Evolutionary conservation across 2,888 invertebrate species (phyloP).

Genomic region (Lycophotia porphyrea): DNA sequence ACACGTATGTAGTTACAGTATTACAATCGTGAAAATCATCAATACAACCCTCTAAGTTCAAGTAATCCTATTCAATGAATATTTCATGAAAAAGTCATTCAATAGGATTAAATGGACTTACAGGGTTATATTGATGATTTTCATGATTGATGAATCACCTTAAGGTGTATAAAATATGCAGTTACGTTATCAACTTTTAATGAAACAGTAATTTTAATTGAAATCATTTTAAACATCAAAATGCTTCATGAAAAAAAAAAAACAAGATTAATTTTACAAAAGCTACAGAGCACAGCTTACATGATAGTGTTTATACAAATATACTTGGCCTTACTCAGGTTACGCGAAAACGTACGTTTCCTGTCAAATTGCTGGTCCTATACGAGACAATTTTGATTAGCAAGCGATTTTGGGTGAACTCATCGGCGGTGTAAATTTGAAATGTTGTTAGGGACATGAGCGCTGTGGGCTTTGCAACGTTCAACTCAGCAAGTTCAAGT

Average conservation of each 20-base stretch:
- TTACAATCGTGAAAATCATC: too few relatives aligned
- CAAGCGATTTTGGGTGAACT: constrained; percentile 62
- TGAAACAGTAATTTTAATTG: neutral
- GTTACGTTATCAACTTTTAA: neutral
- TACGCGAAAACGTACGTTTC: constrained; percentile 24
- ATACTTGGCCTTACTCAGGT: constrained; percentile 57
- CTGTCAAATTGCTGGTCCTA: constrained; percentile 58
- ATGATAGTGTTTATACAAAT: constrained; percentile 57
- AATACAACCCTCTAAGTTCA: too few relatives aligned
- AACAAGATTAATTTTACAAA: constrained; percentile 53
- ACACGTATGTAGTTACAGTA: too few relatives aligned
- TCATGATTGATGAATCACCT: too few relatives aligned
- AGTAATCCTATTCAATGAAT: too few relatives aligned
- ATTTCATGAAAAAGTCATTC: too few relatives aligned
- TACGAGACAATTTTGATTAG: constrained; percentile 60
- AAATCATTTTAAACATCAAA: neutral
- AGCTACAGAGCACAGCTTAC: constrained; percentile 58
- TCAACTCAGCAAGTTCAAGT: too few relatives aligned
- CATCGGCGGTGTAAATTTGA: constrained; percentile 2
- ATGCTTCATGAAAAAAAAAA: neutral
- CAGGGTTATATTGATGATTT: too few relatives aligned
- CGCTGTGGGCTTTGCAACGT: neutral
- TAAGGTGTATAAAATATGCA: neutral
- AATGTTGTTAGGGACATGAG: neutral
- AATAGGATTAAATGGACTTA: too few relatives aligned